Percentiles rank a stretch among this genome's conserved stretches.
phyloP scores from a whole-genome alignment of 1,140 invertebrate species.

The Diorhabda elongata region DNA sequence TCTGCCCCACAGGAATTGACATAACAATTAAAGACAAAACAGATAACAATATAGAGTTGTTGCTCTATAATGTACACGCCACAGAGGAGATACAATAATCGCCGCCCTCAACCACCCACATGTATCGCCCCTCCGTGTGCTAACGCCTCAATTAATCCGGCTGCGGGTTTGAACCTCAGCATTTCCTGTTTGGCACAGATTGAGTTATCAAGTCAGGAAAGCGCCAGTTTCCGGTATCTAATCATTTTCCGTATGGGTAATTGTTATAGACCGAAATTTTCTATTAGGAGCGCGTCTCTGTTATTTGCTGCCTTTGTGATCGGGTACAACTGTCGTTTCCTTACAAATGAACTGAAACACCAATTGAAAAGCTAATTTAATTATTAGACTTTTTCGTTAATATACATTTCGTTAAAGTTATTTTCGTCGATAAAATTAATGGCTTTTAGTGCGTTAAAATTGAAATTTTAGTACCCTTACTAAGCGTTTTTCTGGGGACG shows the following conservation, averaged over 20 bases:
- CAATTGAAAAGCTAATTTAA: no score
- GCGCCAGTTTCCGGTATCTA: neutral
- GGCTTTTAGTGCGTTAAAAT: no score
- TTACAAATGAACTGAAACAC: no score
- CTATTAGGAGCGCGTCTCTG: no score
- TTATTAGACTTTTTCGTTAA: no score
- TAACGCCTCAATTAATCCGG: slow-evolving; percentile 14
- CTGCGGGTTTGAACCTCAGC: slow-evolving; percentile 5
- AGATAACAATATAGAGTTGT: neutral
- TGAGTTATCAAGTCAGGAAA: slow-evolving; percentile 7
- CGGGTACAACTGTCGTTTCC: no score
- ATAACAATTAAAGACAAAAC: neutral
- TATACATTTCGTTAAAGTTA: no score
- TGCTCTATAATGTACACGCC: slow-evolving; percentile 1
- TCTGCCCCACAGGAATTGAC: neutral
- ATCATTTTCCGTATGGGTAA: neutral
- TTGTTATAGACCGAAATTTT: neutral
- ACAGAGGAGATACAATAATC: neutral
- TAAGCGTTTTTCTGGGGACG: no score
- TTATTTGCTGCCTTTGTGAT: no score
- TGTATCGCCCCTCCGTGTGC: neutral
- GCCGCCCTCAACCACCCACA: neutral
- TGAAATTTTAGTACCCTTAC: no score
- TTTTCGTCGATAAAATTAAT: no score
- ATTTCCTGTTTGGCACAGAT: slow-evolving; percentile 16